Conservation (phyloP, 2,888 invertebrate genomes). For the Pandemis heparana region DNA sequence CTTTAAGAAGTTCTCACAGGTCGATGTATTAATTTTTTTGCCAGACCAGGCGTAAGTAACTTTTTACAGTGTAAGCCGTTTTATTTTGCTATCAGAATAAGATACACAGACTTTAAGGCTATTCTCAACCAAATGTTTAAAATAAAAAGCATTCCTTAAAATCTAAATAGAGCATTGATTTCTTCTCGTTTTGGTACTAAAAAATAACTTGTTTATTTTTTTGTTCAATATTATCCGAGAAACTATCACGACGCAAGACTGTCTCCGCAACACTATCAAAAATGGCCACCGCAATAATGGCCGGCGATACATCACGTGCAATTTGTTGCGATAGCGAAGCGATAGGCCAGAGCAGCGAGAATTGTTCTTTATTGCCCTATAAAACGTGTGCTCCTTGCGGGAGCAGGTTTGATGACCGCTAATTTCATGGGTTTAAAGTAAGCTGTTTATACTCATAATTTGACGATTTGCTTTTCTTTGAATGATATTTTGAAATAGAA, state of each 20-base stretch:
- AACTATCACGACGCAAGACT: slow-evolving; percentile 36
- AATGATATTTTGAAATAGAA: too few species aligned
- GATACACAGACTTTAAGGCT: too few species aligned
- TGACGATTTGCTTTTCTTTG: background rate
- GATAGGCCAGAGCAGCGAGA: slow-evolving; percentile 66
- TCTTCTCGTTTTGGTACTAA: too few species aligned
- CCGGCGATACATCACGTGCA: slow-evolving; percentile 78
- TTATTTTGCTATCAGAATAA: too few species aligned
- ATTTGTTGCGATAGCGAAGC: slow-evolving; percentile 80
- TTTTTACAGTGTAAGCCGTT: too few species aligned
- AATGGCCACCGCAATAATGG: slow-evolving; percentile 58
- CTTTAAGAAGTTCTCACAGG: too few species aligned
- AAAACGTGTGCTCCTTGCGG: slow-evolving; percentile 55
- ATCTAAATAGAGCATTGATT: too few species aligned
- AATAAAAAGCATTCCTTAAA: too few species aligned
- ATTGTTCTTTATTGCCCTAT: slow-evolving; percentile 77
- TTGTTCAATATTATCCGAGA: background rate
- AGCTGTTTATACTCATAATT: slow-evolving; percentile 12
- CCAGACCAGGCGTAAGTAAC: too few species aligned
- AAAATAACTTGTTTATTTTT: too few species aligned
- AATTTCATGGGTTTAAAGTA: slow-evolving; percentile 22
- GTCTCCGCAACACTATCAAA: slow-evolving; percentile 41
- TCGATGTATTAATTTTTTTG: too few species aligned
- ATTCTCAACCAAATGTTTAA: too few species aligned
- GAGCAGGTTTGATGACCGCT: slow-evolving; percentile 46